phyloP scores from a whole-genome alignment of 2,113 vertebrate genomes.

The Elephas maximus region DNA sequence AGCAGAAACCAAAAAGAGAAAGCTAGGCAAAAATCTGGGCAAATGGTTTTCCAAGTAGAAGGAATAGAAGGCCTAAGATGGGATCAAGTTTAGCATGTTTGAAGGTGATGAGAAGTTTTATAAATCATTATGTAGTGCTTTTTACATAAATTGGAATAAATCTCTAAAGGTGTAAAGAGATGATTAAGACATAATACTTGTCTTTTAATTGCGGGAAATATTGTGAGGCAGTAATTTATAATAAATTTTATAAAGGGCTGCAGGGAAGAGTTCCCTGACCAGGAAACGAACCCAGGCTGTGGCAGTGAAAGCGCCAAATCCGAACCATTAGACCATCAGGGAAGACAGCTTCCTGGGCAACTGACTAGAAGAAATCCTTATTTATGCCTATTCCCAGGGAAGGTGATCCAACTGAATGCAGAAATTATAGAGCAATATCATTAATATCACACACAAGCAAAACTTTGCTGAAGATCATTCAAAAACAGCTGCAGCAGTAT shows the following conservation, averaged over 20 bases:
- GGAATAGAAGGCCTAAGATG: not conserved
- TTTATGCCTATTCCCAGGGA: too few relatives aligned
- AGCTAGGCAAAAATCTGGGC: not conserved
- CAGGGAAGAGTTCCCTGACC: not conserved
- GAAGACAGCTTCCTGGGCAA: too few relatives aligned
- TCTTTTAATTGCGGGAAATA: conserved; percentile 28
- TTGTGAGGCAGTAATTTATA: not conserved
- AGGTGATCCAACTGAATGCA: too few relatives aligned
- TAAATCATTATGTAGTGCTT: conserved; percentile 27
- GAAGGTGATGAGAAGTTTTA: not conserved
- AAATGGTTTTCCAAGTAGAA: not conserved
- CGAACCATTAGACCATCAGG: too few relatives aligned
- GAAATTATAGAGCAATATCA: too few relatives aligned
- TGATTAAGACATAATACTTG: not conserved
- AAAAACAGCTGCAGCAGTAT: too few relatives aligned
- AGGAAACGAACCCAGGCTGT: too few relatives aligned
- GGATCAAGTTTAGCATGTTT: conserved; percentile 26
- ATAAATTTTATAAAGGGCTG: not conserved
- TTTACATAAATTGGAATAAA: conserved; percentile 3
- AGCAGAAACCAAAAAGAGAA: conserved; percentile 37
- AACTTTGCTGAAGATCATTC: too few relatives aligned
- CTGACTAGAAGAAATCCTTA: too few relatives aligned
- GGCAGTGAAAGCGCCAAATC: too few relatives aligned
- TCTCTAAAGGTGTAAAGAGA: not conserved
- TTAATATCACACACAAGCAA: too few relatives aligned